Base-by-base conservation (phyloP, 2,113 vertebrate genomes). In the Bagarius yarrelli region DNA sequence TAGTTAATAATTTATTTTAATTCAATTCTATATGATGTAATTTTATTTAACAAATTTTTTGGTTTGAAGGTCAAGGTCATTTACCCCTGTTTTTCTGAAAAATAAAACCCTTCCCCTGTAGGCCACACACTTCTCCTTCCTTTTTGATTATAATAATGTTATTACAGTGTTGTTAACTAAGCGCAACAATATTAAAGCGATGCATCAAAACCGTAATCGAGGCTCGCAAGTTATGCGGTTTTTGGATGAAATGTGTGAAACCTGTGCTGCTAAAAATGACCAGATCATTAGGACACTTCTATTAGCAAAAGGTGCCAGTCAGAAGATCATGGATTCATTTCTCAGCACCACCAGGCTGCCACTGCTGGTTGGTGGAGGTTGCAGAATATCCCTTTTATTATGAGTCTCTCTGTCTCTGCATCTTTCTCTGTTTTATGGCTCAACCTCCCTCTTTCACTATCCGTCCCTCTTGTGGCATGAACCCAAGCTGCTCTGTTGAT, bases 401-500 rank as follows among this genome's bases (percentile, higher is more conserved):
- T 27, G 56, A 56, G 16, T 14, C 19, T 52, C 12, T 78, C 27
- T 63, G 36, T 50, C 47, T 27, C 23, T 27, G 27, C 52, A 27
- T 55, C 18, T 74, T 16, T 32, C 2, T 66, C 32, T 40, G n/a
- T 76, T 74, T 56, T 78, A 50, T 36, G 32, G 30, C 52, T 57
- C 32, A 14, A 12, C 23, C 18, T 59, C 5, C 12, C 50, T 47
- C 53, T 66, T 61, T 56, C 73, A 61, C 23, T 16, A 56, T 56
- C 74, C 4, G 2, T 59, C 55, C 30, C 50, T 27, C 16, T 55
- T 36, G 25, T 36, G 21, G 32, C 11, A 23, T 30, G 5, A 61
- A 30, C 9, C 36, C n/a, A 32, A 15, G 44, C 19, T 44, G 19
- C 56, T 80, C 53, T 79, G 72, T 74, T 47, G 55, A 72, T 36